Evolutionary conservation across 2,113 vertebrate genomes (phyloP).

Genomic region (Epinephelus fuscoguttatus): DNA sequence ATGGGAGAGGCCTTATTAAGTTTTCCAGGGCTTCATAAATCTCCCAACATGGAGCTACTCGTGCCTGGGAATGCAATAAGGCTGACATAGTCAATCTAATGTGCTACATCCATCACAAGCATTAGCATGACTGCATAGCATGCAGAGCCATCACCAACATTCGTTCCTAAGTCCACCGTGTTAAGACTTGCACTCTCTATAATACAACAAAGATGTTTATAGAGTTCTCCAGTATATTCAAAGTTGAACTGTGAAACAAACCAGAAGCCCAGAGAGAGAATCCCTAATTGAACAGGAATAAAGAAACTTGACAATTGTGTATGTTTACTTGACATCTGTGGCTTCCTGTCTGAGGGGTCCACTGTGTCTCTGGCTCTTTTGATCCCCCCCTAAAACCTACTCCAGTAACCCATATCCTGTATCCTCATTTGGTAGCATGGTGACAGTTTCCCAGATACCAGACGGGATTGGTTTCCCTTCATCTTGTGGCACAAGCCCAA

Average conservation of each 20-base stretch:
- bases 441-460: constrained; percentile 81
- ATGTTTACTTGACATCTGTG: constrained; percentile 37
- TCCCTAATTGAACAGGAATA: constrained; percentile 40
- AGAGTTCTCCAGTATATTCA: neutral
- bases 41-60: constrained; percentile 43
- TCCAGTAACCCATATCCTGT: constrained; percentile 70
- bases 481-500: constrained; percentile 79
- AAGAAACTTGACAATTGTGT: constrained; percentile 40
- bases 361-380: constrained; percentile 42
- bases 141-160: neutral
- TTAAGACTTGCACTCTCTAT: constrained; percentile 1
- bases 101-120: constrained; percentile 46
- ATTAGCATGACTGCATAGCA: constrained; percentile 6
- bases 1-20: constrained; percentile 55
- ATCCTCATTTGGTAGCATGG: constrained; percentile 70
- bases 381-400: constrained; percentile 45
- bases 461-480: constrained; percentile 77
- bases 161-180: neutral
- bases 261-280: neutral
- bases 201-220: constrained; percentile 1
- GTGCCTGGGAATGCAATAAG: constrained; percentile 64
- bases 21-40: constrained; percentile 73
- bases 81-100: constrained; percentile 33
- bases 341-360: constrained; percentile 51
- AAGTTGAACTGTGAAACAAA: constrained; percentile 19